Evolutionary conservation across 2,797 vertebrate genomes (phyloP), one percentile per base, ranked within the genome.

Genomic region (Oceanodroma leucorhoa): DNA sequence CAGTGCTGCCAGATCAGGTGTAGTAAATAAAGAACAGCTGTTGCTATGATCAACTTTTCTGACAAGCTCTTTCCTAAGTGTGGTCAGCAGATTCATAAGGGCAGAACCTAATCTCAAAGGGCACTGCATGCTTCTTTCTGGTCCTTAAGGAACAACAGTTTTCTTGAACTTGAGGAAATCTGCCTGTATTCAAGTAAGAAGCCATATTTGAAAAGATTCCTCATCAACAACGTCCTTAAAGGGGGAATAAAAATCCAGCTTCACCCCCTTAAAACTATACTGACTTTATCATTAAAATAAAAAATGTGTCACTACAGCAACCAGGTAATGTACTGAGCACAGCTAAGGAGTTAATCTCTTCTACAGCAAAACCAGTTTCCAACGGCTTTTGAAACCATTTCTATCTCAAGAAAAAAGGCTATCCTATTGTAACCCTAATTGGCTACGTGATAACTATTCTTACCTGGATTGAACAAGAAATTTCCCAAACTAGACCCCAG

Each of bases 1-100:
- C 79, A 93, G 34, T 26, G 40, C 29, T 86, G 70, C 73, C 73
- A 90, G 61, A 93, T 94, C 73, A 94, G 94, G 34, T 61, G 21
- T 21, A 84, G 61, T 41, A 93, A 90, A 92, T 53, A 78, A 88
- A 71, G 61, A 84, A 79, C 73, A 96, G 83, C 66, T 90, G 73
- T 72, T 93, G 61, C 77, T 96, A 38, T 40, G 46, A 84, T 69
- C 72, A 93, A 73, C 66, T 82, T 67, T 79, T 92, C 50, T 58
- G 18, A 90, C 40, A 90, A 91, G 48, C 53, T 79, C 19, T n/a
- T 72, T 94, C 67, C 15, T 19, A 69, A 87, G 8, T 65, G 17
- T 2, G 23, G 75, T 82, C 89, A 92, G 81, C 75, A 95, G 62
- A 89, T 94, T 87, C 2, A 0, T 53, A 62, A 36, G 62, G 45